A percentile compares a stretch with the other conserved stretches of the same genome.
phyloP scores from a whole-genome alignment of 2,113 vertebrate genomes.

The Dendropsophus ebraccatus region DNA sequence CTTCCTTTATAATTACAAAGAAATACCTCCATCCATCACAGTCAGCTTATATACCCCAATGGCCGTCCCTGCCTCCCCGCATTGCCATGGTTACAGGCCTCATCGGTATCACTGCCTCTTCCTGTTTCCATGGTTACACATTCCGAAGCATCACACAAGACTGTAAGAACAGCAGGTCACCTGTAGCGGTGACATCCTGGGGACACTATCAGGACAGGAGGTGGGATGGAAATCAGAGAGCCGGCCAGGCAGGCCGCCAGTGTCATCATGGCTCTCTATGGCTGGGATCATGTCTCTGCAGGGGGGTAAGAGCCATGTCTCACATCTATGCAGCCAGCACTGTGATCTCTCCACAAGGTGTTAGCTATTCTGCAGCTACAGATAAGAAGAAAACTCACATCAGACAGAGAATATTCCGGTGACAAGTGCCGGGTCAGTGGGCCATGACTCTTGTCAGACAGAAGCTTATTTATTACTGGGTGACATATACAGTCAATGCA shows the following conservation, averaged over 20 bases:
- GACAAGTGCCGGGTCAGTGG: too few relatives aligned
- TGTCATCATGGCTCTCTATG: not conserved
- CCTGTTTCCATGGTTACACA: slow-evolving; percentile 53
- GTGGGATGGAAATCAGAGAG: slow-evolving; percentile 7
- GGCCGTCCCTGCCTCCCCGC: slow-evolving; percentile 24
- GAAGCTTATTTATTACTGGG: too few relatives aligned
- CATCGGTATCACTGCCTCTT: slow-evolving; percentile 39
- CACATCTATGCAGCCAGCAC: not conserved
- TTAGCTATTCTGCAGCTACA: too few relatives aligned
- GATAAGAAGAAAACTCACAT: too few relatives aligned
- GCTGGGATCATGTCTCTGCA: too few relatives aligned
- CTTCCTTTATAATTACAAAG: slow-evolving; percentile 7
- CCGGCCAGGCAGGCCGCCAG: too few relatives aligned
- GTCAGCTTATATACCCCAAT: slow-evolving; percentile 42
- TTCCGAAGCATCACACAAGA: slow-evolving; percentile 39
- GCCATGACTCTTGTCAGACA: too few relatives aligned
- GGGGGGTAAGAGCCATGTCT: too few relatives aligned
- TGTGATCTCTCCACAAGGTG: too few relatives aligned
- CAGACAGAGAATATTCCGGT: too few relatives aligned
- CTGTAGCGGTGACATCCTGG: slow-evolving; percentile 41
- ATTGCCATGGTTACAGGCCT: slow-evolving; percentile 39
- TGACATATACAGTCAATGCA: too few relatives aligned
- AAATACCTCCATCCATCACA: slow-evolving; percentile 41
- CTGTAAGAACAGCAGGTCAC: slow-evolving; percentile 33
- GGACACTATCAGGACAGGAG: slow-evolving; percentile 12